Evolutionary conservation across 2,797 vertebrate genomes (phyloP).

Genomic region (Sebastes elongatus): DNA sequence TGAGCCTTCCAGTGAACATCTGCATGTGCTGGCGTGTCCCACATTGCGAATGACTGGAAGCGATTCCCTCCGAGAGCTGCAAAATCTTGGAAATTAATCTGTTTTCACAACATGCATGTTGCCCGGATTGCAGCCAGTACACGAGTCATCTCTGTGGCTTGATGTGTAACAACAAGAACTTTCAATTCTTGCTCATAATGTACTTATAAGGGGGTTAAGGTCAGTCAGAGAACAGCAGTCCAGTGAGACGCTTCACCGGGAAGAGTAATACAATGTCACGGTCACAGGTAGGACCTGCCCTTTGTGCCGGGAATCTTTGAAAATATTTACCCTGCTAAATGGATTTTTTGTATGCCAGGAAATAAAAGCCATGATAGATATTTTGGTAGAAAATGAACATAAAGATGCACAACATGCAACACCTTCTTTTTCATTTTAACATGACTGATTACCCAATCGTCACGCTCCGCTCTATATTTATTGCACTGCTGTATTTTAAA

Average conservation of each 20-base stretch:
- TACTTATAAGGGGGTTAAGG: not conserved
- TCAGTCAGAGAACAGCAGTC: slow-evolving; percentile 16
- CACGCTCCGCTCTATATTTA: slow-evolving; percentile 31
- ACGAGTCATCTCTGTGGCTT: slow-evolving; percentile 25
- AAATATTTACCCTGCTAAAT: not conserved
- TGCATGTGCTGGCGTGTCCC: slow-evolving; percentile 49
- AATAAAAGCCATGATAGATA: slow-evolving; percentile 8
- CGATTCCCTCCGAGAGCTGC: slow-evolving; percentile 51
- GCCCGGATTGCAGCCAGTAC: slow-evolving; percentile 21
- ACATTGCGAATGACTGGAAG: slow-evolving; percentile 67
- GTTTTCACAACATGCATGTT: slow-evolving; percentile 49
- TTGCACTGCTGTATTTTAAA: slow-evolving; percentile 42
- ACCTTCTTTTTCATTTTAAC: slow-evolving; percentile 27
- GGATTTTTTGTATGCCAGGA: not conserved
- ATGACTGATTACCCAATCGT: slow-evolving; percentile 7
- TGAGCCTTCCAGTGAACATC: slow-evolving; percentile 51
- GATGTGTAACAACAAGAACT: not conserved
- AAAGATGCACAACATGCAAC: not conserved
- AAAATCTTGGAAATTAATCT: slow-evolving; percentile 40
- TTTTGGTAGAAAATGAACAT: not conserved
- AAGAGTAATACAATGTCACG: slow-evolving; percentile 10
- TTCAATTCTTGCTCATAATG: not conserved
- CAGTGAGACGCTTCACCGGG: not conserved
- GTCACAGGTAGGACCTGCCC: slow-evolving; percentile 36
- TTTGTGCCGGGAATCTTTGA: not conserved